phyloP scores from a whole-genome alignment of 2,113 vertebrate species.

The Crotalus viridis region DNA sequence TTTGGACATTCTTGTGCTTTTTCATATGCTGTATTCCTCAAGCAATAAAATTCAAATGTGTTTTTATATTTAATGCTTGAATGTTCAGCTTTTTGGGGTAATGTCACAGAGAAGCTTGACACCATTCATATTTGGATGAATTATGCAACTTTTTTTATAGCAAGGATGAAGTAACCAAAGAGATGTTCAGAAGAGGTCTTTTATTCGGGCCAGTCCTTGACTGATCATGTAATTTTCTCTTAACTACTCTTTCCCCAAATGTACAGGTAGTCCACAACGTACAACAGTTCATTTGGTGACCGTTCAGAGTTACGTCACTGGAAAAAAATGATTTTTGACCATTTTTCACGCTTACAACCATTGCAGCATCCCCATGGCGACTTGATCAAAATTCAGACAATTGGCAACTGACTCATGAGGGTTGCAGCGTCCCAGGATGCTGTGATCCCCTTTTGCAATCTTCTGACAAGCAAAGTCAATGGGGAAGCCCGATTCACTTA shows the following conservation, averaged over 20 bases:
- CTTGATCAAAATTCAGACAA: too few relatives aligned
- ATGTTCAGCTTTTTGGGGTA: constrained; percentile 44
- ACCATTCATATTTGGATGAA: constrained; percentile 31
- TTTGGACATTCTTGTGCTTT: constrained; percentile 85
- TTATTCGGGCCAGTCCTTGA: constrained; percentile 21
- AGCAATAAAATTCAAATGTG: constrained; percentile 97
- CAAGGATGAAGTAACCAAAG: constrained; percentile 29
- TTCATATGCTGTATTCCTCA: constrained; percentile 94
- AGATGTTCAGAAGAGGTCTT: constrained; percentile 37
- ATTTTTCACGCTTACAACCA: too few relatives aligned
- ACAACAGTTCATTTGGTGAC: neutral
- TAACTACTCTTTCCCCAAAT: constrained; percentile 18
- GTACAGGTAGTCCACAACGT: neutral
- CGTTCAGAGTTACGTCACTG: neutral
- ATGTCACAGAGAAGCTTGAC: neutral
- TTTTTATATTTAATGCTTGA: constrained; percentile 74
- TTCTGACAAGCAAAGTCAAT: too few relatives aligned
- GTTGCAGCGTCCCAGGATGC: too few relatives aligned
- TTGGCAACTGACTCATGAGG: too few relatives aligned
- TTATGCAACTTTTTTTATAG: constrained; percentile 11
- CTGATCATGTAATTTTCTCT: neutral
- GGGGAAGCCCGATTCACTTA: too few relatives aligned
- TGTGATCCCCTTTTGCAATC: too few relatives aligned
- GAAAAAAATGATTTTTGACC: too few relatives aligned
- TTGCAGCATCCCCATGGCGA: too few relatives aligned